Conservation (phyloP, 64 coral and sea anemone species). For the Montipora sp. region DNA sequence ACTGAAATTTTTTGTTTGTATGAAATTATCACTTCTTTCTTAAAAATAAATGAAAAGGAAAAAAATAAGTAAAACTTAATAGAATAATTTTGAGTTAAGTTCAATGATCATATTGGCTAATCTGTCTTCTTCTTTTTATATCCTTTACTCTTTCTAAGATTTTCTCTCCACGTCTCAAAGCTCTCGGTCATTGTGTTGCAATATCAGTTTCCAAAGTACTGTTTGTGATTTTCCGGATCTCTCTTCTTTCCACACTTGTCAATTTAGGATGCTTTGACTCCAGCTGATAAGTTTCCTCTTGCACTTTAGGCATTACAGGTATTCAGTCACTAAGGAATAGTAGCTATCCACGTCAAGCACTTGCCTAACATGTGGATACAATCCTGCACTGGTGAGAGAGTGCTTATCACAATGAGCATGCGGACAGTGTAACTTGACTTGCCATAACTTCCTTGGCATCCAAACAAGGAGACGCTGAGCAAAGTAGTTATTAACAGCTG, state of each 20-base stretch:
- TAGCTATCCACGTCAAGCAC: constrained; percentile 44
- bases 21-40: too few species aligned
- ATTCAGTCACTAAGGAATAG: constrained; percentile 35
- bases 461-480: constrained; percentile 30
- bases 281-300: constrained; percentile 60
- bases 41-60: too few species aligned
- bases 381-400: constrained; percentile 1
- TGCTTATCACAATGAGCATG: constrained; percentile 10
- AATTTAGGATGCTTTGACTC: constrained; percentile 15
- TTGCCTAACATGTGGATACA: constrained; percentile 2
- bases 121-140: too few species aligned
- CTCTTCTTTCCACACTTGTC: neutral
- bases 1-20: too few species aligned
- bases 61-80: too few species aligned
- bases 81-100: too few species aligned
- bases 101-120: too few species aligned
- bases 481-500: constrained; percentile 52
- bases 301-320: constrained; percentile 29
- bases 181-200: neutral
- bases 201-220: constrained; percentile 56
- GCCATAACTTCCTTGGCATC: constrained; percentile 69
- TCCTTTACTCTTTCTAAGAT: constrained; percentile 20
- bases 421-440: constrained; percentile 12
- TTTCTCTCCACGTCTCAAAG: constrained; percentile 11
- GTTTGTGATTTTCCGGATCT: neutral